These are phyloP conservation scores for cat (Felis catus) DNA, from an alignment of 2,113 vertebrate genomes.

Conservation along the genomic window DNA sequence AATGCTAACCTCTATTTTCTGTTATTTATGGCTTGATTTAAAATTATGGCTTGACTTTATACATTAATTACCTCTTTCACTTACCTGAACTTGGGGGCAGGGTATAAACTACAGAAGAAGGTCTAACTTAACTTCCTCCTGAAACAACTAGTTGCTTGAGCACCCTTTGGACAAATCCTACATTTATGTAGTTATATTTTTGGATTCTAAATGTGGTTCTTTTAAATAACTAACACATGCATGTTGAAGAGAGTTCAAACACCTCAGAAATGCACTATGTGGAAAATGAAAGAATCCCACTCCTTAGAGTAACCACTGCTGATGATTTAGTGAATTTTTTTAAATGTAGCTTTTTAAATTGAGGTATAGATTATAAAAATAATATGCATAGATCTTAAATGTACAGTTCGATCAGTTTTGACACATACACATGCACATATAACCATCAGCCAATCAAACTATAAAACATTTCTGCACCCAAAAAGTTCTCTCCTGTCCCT, in stretches of 20 bases:
- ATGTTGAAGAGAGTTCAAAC: neutral
- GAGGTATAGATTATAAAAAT: neutral
- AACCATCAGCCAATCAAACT: neutral
- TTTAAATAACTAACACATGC: slow-evolving; percentile 9
- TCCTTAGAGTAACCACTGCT: neutral
- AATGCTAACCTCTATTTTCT: slow-evolving; percentile 17
- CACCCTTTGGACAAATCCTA: slow-evolving; percentile 12
- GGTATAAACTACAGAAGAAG: neutral
- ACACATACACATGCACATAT: neutral
- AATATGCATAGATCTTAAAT: neutral
- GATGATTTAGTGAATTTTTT: neutral
- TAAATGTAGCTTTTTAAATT: slow-evolving; percentile 18
- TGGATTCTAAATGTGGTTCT: neutral
- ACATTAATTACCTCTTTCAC: neutral
- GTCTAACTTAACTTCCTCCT: neutral
- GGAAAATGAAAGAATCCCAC: slow-evolving; percentile 3
- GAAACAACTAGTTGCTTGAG: neutral
- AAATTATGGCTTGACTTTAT: slow-evolving; percentile 24
- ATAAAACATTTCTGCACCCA: neutral
- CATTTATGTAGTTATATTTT: slow-evolving; percentile 29
- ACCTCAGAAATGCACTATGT: neutral
- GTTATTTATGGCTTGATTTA: slow-evolving; percentile 3
- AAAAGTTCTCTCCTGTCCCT: neutral
- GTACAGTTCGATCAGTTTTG: neutral
- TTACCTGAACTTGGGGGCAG: neutral